Conservation (phyloP, 2,888 invertebrate species). For the Rosalia funebris region DNA sequence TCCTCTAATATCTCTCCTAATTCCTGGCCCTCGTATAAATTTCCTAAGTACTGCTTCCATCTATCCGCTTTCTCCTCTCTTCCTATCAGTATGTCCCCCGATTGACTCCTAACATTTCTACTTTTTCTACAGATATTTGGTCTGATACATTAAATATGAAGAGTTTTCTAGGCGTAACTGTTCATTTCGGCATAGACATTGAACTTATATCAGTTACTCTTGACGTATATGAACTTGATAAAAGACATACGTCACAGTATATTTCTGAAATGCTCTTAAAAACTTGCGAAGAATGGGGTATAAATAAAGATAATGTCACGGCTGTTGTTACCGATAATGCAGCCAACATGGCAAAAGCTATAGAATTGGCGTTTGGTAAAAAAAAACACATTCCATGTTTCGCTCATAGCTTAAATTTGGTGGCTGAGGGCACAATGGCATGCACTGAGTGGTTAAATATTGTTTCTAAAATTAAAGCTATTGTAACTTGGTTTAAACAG, state of each 20-base stretch:
- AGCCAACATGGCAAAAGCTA: conserved; percentile 40
- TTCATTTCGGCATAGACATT: conserved; percentile 30
- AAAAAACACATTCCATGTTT: conserved; percentile 39
- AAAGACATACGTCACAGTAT: conserved; percentile 32
- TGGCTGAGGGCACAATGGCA: conserved; percentile 31
- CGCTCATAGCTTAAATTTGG: conserved; percentile 39
- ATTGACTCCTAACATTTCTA: too few relatives aligned
- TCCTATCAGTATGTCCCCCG: too few relatives aligned
- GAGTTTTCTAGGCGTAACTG: conserved; percentile 41
- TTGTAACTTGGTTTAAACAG: conserved; percentile 29
- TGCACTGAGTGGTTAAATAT: too few relatives aligned
- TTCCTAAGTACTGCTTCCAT: too few relatives aligned
- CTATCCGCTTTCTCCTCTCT: too few relatives aligned
- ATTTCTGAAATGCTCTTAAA: conserved; percentile 9
- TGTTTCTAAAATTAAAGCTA: conserved; percentile 21
- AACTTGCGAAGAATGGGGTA: conserved; percentile 34
- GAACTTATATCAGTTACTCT: conserved; percentile 17
- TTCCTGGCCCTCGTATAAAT: too few relatives aligned
- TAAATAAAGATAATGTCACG: conserved; percentile 34
- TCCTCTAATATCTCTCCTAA: too few relatives aligned
- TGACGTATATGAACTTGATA: conserved; percentile 26
- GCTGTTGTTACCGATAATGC: conserved; percentile 41
- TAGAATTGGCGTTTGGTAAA: conserved; percentile 33
- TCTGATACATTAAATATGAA: conserved; percentile 39
- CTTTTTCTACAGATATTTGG: too few relatives aligned